Conservation (phyloP, 2,888 invertebrate genomes). For the Liopterus haemorrhoidalis region DNA sequence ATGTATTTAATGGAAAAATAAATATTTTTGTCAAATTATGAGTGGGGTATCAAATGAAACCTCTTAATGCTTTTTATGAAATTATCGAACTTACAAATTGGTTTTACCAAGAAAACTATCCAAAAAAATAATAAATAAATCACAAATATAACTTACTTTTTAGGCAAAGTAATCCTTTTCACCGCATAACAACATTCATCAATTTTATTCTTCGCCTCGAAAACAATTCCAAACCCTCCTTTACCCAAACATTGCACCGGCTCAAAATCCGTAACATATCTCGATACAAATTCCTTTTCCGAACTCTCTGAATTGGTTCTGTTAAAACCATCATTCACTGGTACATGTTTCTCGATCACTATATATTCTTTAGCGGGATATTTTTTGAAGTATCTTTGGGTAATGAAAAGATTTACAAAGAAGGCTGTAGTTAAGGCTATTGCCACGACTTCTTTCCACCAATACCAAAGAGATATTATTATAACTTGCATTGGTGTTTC, state of each 20-base stretch:
- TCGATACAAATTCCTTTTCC: conserved; percentile 47
- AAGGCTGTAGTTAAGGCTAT: conserved; percentile 70
- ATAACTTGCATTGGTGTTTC: conserved; percentile 63
- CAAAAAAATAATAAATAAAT: conserved; percentile 12
- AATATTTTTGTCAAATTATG: too few species aligned
- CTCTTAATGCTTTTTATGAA: neutral
- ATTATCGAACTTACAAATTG: neutral
- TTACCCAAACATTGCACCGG: conserved; percentile 73
- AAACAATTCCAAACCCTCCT: conserved; percentile 96
- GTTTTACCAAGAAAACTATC: conserved; percentile 12
- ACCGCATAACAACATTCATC: conserved; percentile 94
- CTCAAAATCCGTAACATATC: conserved; percentile 82
- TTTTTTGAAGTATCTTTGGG: conserved; percentile 39
- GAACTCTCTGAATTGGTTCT: conserved; percentile 40
- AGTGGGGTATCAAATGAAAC: too few species aligned
- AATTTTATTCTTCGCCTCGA: conserved; percentile 87
- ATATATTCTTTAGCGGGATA: conserved; percentile 3
- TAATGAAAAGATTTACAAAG: conserved; percentile 61
- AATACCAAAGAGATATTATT: conserved; percentile 70
- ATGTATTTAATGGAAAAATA: too few species aligned
- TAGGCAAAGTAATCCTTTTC: conserved; percentile 85
- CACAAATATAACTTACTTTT: conserved; percentile 48
- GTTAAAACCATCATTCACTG: conserved; percentile 17
- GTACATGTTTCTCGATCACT: conserved; percentile 6
- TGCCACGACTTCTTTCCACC: conserved; percentile 76